These are phyloP conservation scores for Camelus dromedarius DNA, from an alignment of 2,113 vertebrate genomes.

Conservation along the genomic window DNA sequence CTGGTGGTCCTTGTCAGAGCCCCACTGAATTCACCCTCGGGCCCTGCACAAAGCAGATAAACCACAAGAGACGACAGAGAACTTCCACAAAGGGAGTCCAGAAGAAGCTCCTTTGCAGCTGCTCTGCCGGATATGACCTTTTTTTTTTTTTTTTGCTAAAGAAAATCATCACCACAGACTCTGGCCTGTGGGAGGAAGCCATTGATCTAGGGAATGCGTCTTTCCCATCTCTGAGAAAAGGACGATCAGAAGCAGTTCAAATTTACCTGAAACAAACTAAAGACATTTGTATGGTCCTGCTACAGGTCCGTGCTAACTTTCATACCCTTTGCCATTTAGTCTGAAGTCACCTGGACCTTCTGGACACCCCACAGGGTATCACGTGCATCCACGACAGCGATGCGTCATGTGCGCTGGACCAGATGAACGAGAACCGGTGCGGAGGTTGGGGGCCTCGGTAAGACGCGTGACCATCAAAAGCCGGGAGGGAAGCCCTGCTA, in stretches of 20 bases:
- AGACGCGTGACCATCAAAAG: background rate
- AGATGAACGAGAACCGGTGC: background rate
- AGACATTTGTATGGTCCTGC: no score
- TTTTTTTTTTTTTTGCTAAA: background rate
- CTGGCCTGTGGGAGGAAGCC: background rate
- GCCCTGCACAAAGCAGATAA: background rate
- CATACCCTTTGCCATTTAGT: background rate
- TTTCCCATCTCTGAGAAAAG: background rate
- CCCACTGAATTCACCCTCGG: no score
- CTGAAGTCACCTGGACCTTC: background rate
- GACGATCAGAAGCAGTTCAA: background rate
- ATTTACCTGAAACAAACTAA: background rate
- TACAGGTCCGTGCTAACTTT: background rate
- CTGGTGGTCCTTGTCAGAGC: no score
- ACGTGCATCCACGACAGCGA: rapidly evolving
- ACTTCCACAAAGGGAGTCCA: background rate
- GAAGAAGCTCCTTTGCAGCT: background rate
- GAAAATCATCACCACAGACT: background rate
- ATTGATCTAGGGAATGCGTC: background rate
- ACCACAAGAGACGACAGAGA: background rate
- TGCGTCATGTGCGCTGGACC: no score
- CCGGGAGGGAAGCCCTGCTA: background rate
- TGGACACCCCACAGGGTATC: background rate
- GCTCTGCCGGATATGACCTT: background rate
- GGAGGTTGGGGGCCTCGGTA: background rate